These are phyloP conservation scores for Caenorhabditis zanzibari DNA, from an alignment of 2,888 invertebrate genomes.

Conservation along the genomic window DNA sequence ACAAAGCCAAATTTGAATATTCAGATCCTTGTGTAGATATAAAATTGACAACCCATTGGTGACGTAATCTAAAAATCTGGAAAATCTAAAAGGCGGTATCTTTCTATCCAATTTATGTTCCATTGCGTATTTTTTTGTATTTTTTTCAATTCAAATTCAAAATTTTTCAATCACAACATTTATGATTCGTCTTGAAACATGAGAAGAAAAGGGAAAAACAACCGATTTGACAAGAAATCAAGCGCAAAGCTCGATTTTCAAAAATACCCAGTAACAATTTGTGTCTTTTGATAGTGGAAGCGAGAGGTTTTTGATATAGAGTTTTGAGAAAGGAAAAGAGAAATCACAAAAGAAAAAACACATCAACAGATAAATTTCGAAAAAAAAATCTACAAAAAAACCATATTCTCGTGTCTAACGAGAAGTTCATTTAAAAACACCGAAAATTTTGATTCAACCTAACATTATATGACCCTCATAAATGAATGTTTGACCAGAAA, in stretches of 20 bases:
- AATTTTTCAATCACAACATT: conserved; percentile 29
- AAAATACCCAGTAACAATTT: conserved; percentile 32
- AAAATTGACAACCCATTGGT: too few relatives aligned
- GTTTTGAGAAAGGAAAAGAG: conserved; percentile 4
- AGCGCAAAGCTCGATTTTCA: conserved; percentile 10
- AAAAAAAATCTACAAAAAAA: conserved; percentile 11
- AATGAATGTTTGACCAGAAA: conserved; percentile 56
- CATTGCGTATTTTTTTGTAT: not conserved
- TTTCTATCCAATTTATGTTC: not conserved
- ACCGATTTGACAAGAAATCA: conserved; percentile 30
- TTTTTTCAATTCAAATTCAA: not conserved
- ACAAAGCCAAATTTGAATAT: too few relatives aligned
- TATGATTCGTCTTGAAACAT: conserved; percentile 36
- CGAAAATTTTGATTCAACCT: conserved; percentile 36
- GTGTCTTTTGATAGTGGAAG: conserved; percentile 8
- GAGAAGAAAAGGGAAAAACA: conserved; percentile 24
- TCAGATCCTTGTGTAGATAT: too few relatives aligned
- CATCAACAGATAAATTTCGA: conserved; percentile 19
- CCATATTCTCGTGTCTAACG: not conserved
- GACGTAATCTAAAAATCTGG: too few relatives aligned
- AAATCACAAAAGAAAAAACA: conserved; percentile 26
- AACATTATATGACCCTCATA: conserved; percentile 50
- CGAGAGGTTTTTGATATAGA: conserved; percentile 5
- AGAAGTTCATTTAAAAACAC: conserved; percentile 16
- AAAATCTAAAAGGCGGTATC: too few relatives aligned